Percentiles rank a stretch among this genome's conserved stretches.
These are phyloP conservation scores for Montipora cactus DNA, from an alignment of 64 coral and sea anemone genomes.

Conservation along the genomic window DNA sequence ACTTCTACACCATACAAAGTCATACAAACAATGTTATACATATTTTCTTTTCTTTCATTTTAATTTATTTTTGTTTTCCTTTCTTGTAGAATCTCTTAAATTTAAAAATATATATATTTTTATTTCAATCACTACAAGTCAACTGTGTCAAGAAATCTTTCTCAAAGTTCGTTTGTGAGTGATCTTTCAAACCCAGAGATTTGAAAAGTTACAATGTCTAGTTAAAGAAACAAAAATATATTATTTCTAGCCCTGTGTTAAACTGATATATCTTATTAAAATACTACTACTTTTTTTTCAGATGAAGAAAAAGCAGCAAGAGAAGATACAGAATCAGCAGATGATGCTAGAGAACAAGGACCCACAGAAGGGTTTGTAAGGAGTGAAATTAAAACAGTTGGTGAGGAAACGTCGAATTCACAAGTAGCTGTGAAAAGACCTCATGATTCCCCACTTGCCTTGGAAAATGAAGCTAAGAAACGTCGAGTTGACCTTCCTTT, in stretches of 20 bases:
- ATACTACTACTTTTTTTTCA: not conserved
- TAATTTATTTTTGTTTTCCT: no score
- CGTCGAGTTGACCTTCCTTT: constrained; percentile 78
- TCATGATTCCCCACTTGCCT: constrained; percentile 35
- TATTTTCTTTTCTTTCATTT: no score
- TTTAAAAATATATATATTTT: no score
- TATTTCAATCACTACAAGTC: no score
- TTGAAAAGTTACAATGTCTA: no score
- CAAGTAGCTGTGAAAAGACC: constrained; percentile 77
- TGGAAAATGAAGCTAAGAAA: constrained; percentile 81
- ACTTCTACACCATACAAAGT: no score
- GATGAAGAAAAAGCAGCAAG: constrained; percentile 85
- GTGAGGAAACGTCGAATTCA: constrained; percentile 78
- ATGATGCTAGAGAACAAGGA: constrained; percentile 14
- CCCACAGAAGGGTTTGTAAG: constrained; percentile 39
- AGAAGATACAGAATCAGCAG: constrained; percentile 71
- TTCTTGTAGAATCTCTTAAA: no score
- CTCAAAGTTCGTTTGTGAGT: no score
- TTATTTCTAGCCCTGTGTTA: not conserved
- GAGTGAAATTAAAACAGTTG: constrained; percentile 85
- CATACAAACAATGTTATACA: no score
- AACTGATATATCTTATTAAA: not conserved
- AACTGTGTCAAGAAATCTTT: no score
- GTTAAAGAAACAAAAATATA: not conserved
- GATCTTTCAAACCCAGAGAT: no score